Evolutionary conservation across 2,888 invertebrate species (phyloP), one percentile per base, ranked within the genome.

Genomic region (Ommatoiulus sabulosus): DNA sequence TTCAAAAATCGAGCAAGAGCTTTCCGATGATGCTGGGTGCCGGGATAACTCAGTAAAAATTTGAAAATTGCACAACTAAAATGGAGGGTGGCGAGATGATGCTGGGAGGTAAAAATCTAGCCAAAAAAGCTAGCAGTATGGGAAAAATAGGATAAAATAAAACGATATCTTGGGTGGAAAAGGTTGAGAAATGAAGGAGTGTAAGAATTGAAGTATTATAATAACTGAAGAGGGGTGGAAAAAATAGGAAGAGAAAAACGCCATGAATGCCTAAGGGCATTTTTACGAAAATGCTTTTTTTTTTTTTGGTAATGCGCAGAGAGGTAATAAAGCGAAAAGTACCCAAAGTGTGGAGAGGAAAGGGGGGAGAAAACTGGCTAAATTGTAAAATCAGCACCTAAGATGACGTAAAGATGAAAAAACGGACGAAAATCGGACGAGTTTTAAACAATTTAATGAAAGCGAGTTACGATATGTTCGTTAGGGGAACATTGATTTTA

Each of bases 141-240:
- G 12, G 8, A 84, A 17, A 44, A 84, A 84, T 15, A 35, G 2
- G 86, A 86, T 86, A 44, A 86, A 86, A 86, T 86, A 48, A 86
- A 86, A 24, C 44, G 44, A 48, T n/a, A n/a, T 20, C 15, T 46
- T 46, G 86, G 86, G 86, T 86, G 86, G 15, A 48, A 86, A 86
- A 44, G 86, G 44, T 86, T 86, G 86, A 86, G 44, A 86, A 86
- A 86, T 86, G 86, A 86, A 86, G 86, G 86, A 17, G 86, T 86
- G 24, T 43, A 17, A 20, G 48, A n/a, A n/a, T n/a, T n/a, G n/a
- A 86, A 86, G 86, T 44, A 44, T 44, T 44, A 86, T 86, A 86
- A 86, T 20, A 86, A 46, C 20, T 3, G 44, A 84, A n/a, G 43
- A 35, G 44, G 48, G 86, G 15, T 0, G 44, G 84, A 8, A 24